Evolutionary conservation across 2,888 invertebrate genomes (phyloP).

Genomic region (Stenchaetothrips biformis): DNA sequence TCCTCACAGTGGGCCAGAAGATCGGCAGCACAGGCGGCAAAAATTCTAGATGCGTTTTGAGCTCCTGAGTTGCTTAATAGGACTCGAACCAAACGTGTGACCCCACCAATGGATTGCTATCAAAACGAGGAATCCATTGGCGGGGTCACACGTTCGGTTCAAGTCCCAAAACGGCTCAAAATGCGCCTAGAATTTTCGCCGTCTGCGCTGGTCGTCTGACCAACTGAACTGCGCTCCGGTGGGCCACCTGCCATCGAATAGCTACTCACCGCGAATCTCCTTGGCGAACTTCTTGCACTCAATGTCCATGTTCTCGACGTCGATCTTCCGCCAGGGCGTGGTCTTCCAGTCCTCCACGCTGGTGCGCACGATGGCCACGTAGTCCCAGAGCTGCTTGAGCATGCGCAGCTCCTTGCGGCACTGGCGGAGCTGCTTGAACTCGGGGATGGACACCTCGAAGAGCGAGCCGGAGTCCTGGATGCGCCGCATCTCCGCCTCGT

Average conservation of each 20-base stretch:
- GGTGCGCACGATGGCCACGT: slow-evolving; percentile 80
- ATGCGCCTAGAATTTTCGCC: no score
- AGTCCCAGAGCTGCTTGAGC: slow-evolving; percentile 95
- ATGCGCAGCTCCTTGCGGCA: slow-evolving; percentile 85
- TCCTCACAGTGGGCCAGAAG: background rate
- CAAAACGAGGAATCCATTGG: no score
- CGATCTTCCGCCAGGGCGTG: slow-evolving; percentile 93
- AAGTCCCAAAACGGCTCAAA: no score
- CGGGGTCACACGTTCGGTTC: no score
- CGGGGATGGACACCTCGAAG: slow-evolving; percentile 92
- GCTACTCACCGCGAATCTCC: slow-evolving; percentile 69
- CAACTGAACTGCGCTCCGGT: no score
- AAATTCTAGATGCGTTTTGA: no score
- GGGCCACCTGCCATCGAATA: no score
- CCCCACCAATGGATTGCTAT: no score
- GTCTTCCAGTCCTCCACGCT: slow-evolving; percentile 96
- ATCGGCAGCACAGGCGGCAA: no score
- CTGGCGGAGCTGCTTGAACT: slow-evolving; percentile 86
- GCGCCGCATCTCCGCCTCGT: slow-evolving; percentile 80
- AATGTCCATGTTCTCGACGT: slow-evolving; percentile 97
- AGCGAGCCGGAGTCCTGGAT: slow-evolving; percentile 86
- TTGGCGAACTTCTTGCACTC: slow-evolving; percentile 98
- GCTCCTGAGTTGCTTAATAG: no score
- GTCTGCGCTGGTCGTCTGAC: no score
- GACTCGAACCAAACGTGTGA: no score